Conservation (phyloP, 2,113 vertebrate genomes). For the Gorsachius goisagi region DNA sequence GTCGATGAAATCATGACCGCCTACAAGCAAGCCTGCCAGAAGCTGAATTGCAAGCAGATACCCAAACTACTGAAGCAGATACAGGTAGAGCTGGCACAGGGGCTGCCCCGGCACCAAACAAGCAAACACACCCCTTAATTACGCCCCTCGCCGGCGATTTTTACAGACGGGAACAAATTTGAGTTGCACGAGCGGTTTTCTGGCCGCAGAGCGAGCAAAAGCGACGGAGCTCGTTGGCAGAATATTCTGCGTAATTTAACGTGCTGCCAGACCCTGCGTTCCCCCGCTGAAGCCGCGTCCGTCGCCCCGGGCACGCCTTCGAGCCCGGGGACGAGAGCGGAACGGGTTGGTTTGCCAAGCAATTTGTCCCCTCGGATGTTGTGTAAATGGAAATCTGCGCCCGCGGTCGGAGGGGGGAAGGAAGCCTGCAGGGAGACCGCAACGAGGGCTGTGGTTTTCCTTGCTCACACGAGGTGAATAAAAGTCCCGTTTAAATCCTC, state of each 20-base stretch:
- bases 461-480: accelerated
- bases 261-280: no score
- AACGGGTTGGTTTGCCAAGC: accelerated
- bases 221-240: no score
- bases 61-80: constrained; percentile 91
- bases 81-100: constrained; percentile 75
- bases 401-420: no score
- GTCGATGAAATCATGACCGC: constrained; percentile 87
- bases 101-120: no score
- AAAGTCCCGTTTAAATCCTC: background rate
- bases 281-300: background rate
- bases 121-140: background rate
- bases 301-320: accelerated
- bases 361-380: background rate
- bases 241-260: accelerated
- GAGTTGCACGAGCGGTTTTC: background rate
- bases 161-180: accelerated
- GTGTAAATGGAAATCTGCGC: background rate
- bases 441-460: background rate
- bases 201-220: background rate
- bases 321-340: accelerated
- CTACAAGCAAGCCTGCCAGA: constrained; percentile 92
- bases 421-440: background rate
- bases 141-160: background rate
- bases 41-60: constrained; percentile 93